phyloP scores from a whole-genome alignment of 2,113 vertebrate species.

The Psittacus erithacus region DNA sequence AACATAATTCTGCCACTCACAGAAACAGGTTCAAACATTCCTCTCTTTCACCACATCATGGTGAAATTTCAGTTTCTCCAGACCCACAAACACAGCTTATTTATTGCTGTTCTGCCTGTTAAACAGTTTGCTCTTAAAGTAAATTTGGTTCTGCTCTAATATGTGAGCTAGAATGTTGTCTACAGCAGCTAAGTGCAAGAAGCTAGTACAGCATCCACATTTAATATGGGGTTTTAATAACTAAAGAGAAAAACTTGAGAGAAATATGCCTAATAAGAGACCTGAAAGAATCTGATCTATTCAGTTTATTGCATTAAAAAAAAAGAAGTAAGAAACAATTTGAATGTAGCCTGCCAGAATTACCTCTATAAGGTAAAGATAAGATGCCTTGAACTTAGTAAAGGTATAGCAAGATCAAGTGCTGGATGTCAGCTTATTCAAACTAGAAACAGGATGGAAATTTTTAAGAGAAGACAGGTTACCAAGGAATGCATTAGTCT shows the following conservation, averaged over 20 bases:
- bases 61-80: constrained; percentile 38
- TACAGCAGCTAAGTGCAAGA: not conserved
- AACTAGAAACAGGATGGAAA: not conserved
- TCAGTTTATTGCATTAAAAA: not conserved
- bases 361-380: not conserved
- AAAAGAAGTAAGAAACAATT: not conserved
- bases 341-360: not conserved
- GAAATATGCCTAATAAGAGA: not conserved
- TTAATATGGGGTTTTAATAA: not conserved
- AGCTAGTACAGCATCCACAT: not conserved
- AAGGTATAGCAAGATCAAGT: not conserved
- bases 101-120: constrained; percentile 34
- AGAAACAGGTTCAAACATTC: constrained; percentile 13
- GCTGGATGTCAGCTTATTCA: not conserved
- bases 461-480: not conserved
- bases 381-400: not conserved
- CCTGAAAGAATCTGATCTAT: not conserved
- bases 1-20: constrained; percentile 35
- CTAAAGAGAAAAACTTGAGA: not conserved
- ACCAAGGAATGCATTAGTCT: not conserved
- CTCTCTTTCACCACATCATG: not conserved
- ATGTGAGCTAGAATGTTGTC: not conserved
- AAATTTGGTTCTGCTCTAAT: not conserved
- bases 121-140: not conserved
- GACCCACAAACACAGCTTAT: not conserved